Evolutionary conservation across 2,797 vertebrate species (phyloP), one percentile per base, ranked within the genome.

Genomic region (Poliocrania exsul): DNA sequence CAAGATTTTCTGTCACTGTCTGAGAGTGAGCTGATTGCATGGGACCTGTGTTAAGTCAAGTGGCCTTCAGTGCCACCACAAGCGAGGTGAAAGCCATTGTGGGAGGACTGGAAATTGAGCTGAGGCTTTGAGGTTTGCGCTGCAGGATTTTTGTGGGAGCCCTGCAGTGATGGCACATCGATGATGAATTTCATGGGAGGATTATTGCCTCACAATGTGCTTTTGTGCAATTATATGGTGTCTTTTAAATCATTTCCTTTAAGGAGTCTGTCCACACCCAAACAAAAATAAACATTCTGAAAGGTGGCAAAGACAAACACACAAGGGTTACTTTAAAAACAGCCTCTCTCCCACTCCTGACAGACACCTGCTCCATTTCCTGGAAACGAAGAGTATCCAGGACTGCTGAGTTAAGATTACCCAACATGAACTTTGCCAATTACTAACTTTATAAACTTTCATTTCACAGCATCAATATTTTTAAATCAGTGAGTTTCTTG

Each of bases 161-260:
- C 61, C 50, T 6, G 53, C 1, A 6, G 54, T 1, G 70, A 20
- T 21, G 49, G 61, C 0, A 2, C 15, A 10, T 6, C 4, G 8
- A 73, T 37, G 67, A 17, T 71, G 69, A 9, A 44, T 92, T 93
- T 88, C 62, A 74, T 3, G 79, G 69, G 46, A 95, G 85, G 75
- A 37, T 91, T 62, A 12, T 14, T 65, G 72, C 64, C 90, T 61
- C 73, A 90, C 85, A 93, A 95, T 88, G 82, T 23, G 51, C 85
- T 81, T 94, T 79, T 92, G 89, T 96, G 85, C 53, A 18, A 29
- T 81, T 71, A 69, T 11, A 54, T 6, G 25, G 35, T 81, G 91
- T 92, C 94, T 95, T 83, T 81, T 49, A 33, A 90, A 92, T 58
- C 7, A 14, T 72, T 96, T 95, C 91, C 94, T 83, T 72, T 79